Evolutionary conservation across 2,113 vertebrate genomes (phyloP).

Genomic region (Pipa parva): DNA sequence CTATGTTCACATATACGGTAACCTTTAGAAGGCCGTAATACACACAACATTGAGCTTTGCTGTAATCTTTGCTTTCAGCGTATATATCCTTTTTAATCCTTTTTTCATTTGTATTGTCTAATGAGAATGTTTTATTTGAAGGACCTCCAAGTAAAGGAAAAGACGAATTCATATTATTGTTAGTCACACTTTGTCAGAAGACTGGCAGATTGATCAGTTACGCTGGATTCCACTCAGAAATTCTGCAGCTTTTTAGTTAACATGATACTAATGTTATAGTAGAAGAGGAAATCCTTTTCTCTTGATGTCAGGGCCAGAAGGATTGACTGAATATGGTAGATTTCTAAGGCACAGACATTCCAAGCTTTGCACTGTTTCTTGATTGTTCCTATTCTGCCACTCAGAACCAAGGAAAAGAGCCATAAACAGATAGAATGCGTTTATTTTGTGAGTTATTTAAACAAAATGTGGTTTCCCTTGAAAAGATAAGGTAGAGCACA

Average conservation of each 20-base stretch:
- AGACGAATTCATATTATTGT: neutral
- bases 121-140: neutral
- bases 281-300: neutral
- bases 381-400: neutral
- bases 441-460: neutral
- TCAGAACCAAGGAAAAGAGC: neutral
- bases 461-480: neutral
- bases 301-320: neutral
- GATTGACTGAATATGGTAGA: neutral
- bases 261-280: neutral
- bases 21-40: no score
- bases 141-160: neutral
- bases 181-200: neutral
- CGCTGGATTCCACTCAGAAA: neutral
- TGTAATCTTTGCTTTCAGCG: no score
- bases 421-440: neutral
- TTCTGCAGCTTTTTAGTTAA: neutral
- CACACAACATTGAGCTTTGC: no score
- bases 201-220: neutral
- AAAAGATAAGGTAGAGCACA: neutral
- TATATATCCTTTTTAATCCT: no score
- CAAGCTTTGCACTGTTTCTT: neutral
- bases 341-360: neutral
- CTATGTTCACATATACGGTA: no score
- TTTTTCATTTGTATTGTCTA: no score